A percentile compares a stretch with the other conserved stretches of the same genome.
Conservation (phyloP, 2,888 invertebrate species). For the Pocota personata region DNA sequence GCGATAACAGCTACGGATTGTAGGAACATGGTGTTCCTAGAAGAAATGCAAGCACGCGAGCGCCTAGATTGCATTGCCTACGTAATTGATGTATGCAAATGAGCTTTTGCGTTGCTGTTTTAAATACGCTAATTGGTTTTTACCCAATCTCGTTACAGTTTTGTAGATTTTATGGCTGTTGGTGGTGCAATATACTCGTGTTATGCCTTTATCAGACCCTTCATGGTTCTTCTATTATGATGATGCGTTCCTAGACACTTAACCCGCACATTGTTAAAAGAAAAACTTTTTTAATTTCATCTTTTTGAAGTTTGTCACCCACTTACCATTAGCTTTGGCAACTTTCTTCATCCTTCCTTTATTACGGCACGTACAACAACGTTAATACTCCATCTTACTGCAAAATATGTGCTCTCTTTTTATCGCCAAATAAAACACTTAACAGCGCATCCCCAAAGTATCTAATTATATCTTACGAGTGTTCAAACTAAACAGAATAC, state of each 20-base stretch:
- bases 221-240: no score
- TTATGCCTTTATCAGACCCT: background rate
- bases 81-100: conserved; percentile 55
- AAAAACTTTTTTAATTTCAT: background rate
- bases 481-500: conserved; percentile 15
- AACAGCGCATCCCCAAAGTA: conserved; percentile 44
- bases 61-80: conserved; percentile 31
- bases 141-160: background rate
- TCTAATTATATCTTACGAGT: conserved; percentile 41
- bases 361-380: conserved; percentile 22
- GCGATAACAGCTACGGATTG: conserved; percentile 47
- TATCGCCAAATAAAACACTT: conserved; percentile 42
- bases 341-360: conserved; percentile 6
- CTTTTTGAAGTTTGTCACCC: conserved; percentile 9
- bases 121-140: conserved; percentile 25
- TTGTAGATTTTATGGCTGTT: background rate
- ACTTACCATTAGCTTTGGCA: background rate
- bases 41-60: conserved; percentile 51
- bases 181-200: background rate
- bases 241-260: background rate
- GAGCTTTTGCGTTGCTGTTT: background rate
- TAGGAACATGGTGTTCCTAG: background rate
- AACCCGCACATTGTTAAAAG: background rate
- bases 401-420: background rate
- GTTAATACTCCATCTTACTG: background rate